Evolutionary conservation across 1,140 invertebrate genomes (phyloP).

Genomic region (Drosophila equinoxialis): DNA sequence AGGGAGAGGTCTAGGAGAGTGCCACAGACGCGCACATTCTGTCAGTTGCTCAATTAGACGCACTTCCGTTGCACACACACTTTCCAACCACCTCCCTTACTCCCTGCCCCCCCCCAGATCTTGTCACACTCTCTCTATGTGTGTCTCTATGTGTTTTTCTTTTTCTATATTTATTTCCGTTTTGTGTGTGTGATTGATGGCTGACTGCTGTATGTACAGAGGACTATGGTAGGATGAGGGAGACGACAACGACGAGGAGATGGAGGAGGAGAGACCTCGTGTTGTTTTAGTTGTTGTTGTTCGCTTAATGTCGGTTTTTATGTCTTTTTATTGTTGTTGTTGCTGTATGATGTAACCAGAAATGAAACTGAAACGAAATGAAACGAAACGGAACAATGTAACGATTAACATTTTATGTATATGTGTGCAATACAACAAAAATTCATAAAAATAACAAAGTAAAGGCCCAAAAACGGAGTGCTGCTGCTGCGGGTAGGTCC

Average conservation of each 20-base stretch:
- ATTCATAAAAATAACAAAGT: conserved; percentile 31
- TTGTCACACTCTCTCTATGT: conserved; percentile 9
- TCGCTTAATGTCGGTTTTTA: conserved; percentile 12
- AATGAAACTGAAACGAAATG: conserved; percentile 32
- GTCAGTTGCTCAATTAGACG: conserved; percentile 78
- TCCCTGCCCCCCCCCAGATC: not conserved
- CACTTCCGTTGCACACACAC: conserved; percentile 65
- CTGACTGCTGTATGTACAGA: conserved; percentile 46
- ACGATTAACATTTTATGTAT: conserved; percentile 19
- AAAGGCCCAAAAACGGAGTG: not conserved
- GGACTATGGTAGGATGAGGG: not conserved
- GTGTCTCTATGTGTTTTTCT: conserved; percentile 16
- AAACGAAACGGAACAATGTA: conserved; percentile 26
- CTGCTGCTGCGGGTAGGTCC: conserved; percentile 1
- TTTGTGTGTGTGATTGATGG: conserved; percentile 76
- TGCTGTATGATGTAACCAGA: conserved; percentile 43
- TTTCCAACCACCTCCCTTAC: conserved; percentile 8
- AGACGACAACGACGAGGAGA: too few relatives aligned
- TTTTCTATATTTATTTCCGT: conserved; percentile 75
- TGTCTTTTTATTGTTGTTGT: not conserved
- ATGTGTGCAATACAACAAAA: conserved; percentile 19
- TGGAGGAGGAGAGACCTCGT: conserved; percentile 2
- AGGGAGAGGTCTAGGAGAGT: not conserved
- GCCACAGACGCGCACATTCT: conserved; percentile 60
- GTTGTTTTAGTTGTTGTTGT: not conserved